phyloP scores from a whole-genome alignment of 2,888 invertebrate species.

The Carterocephalus palaemon region DNA sequence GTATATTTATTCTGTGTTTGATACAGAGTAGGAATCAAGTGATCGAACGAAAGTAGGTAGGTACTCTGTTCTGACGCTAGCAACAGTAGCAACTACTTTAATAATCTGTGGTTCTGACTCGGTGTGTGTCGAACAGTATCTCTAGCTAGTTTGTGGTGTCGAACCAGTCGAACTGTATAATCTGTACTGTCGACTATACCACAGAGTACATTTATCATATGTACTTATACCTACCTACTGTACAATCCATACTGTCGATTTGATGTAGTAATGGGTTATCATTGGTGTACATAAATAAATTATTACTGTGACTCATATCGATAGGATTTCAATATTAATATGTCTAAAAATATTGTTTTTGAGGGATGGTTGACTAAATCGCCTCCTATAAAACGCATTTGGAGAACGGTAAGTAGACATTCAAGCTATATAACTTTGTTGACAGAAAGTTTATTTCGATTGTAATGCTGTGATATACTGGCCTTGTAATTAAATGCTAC shows the following conservation, averaged over 20 bases:
- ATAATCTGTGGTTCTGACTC: too few relatives aligned
- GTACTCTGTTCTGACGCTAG: too few relatives aligned
- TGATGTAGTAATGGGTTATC: conserved; percentile 28
- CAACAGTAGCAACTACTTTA: too few relatives aligned
- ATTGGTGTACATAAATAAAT: conserved; percentile 38
- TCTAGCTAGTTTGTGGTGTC: too few relatives aligned
- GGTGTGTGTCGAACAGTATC: too few relatives aligned
- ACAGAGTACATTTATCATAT: neutral
- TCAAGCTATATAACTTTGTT: conserved; percentile 51
- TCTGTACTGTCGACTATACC: too few relatives aligned
- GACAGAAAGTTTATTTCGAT: conserved; percentile 39
- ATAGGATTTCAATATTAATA: conserved; percentile 39
- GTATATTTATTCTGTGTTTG: too few relatives aligned
- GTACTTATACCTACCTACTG: neutral
- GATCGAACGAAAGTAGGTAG: too few relatives aligned
- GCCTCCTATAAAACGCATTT: conserved; percentile 93
- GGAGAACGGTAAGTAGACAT: conserved; percentile 91
- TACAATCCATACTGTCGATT: too few relatives aligned
- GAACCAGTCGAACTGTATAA: too few relatives aligned
- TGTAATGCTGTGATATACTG: conserved; percentile 1
- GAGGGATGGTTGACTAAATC: conserved; percentile 98
- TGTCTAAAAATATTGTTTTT: conserved; percentile 85
- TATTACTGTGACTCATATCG: conserved; percentile 47
- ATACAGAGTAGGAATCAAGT: too few relatives aligned
- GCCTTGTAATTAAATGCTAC: neutral